Percentiles rank a stretch among this genome's conserved stretches.
Conservation (phyloP, 2,888 invertebrate species). For the Lagria hirta region DNA sequence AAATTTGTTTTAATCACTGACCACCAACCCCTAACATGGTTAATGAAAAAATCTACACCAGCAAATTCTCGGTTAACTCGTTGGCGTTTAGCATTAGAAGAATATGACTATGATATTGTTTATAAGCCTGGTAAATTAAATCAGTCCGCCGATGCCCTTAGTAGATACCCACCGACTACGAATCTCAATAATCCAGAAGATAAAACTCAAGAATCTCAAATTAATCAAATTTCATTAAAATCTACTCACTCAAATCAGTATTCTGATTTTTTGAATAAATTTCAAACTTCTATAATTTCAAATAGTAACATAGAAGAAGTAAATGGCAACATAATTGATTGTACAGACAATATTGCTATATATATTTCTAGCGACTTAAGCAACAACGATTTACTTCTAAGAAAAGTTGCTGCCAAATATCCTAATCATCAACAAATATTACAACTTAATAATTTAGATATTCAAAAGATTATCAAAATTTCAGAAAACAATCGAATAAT, state of each 20-base stretch:
- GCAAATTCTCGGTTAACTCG: slow-evolving; percentile 2
- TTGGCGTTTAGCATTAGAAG: slow-evolving; percentile 4
- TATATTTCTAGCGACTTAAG: not conserved
- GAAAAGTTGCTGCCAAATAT: not conserved
- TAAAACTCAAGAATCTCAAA: too few relatives aligned
- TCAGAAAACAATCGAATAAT: not conserved
- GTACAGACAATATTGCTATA: not conserved
- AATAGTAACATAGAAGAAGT: not conserved
- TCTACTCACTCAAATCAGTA: too few relatives aligned
- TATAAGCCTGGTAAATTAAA: slow-evolving; percentile 2
- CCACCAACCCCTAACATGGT: slow-evolving; percentile 10
- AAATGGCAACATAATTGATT: not conserved
- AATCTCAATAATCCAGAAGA: too few relatives aligned
- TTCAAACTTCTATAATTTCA: not conserved
- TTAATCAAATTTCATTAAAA: too few relatives aligned
- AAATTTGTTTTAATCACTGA: slow-evolving; percentile 11
- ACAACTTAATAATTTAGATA: not conserved
- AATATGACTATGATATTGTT: slow-evolving; percentile 10
- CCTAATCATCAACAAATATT: not conserved
- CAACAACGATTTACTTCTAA: not conserved
- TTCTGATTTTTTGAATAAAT: not conserved
- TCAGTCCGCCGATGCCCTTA: slow-evolving; percentile 4
- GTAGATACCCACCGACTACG: too few relatives aligned
- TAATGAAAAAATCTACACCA: slow-evolving; percentile 2
- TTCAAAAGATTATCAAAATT: not conserved